phyloP scores from a whole-genome alignment of 1,140 invertebrate species.

The Philopotamus ludificatus region DNA sequence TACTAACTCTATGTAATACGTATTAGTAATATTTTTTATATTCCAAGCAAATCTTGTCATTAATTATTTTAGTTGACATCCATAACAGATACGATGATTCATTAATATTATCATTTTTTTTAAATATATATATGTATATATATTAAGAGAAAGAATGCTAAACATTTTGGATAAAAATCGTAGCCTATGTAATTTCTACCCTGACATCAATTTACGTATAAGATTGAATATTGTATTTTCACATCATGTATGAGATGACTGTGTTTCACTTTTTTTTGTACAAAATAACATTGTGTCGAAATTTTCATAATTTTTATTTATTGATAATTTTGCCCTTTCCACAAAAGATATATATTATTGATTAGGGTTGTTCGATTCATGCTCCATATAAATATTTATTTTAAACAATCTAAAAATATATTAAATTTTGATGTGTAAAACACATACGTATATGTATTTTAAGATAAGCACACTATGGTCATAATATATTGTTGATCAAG shows the following conservation, averaged over 20 bases:
- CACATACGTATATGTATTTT: no score
- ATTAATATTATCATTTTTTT: background rate
- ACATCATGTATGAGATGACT: constrained; percentile 14
- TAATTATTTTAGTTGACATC: constrained; percentile 2
- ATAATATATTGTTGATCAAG: no score
- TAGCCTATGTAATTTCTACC: constrained; percentile 53
- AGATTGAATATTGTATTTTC: constrained; percentile 43
- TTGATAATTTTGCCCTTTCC: no score
- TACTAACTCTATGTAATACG: background rate
- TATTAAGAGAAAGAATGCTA: constrained; percentile 23
- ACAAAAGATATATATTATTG: no score
- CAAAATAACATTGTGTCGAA: background rate
- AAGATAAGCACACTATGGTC: no score
- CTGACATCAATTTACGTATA: constrained; percentile 60
- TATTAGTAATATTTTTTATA: background rate
- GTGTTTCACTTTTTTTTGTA: constrained; percentile 4
- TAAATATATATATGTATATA: background rate
- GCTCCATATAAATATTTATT: no score
- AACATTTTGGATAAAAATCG: constrained; percentile 26
- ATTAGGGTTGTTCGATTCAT: no score
- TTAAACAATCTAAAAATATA: no score
- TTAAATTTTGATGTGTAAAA: no score
- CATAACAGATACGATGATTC: constrained; percentile 2
- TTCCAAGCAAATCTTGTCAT: no score
- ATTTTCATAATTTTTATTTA: no score